Percentiles rank a stretch among this genome's conserved stretches.
Conservation (phyloP, 2,888 invertebrate species). For the Odontocolon sp. region DNA sequence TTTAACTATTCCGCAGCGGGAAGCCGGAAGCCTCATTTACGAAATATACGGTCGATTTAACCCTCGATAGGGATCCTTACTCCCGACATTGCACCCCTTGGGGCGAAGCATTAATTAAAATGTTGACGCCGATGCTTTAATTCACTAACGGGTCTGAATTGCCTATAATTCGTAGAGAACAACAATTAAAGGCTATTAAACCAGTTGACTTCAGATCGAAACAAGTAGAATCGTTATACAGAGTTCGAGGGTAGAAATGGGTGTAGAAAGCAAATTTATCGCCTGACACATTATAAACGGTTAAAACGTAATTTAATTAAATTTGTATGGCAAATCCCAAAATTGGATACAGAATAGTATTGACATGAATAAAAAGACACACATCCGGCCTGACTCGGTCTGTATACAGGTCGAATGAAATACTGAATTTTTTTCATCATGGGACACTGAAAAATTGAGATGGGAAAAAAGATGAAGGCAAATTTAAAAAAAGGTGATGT, state of each 20-base stretch:
- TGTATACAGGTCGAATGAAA: no score
- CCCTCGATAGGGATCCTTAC: neutral
- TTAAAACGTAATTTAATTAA: neutral
- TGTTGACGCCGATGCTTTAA: neutral
- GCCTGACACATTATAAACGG: neutral
- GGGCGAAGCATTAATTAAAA: neutral
- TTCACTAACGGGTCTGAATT: slow-evolving; percentile 19
- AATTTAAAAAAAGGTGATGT: neutral
- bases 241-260: neutral
- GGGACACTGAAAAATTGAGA: no score
- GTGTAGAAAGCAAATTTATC: neutral
- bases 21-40: neutral
- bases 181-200: slow-evolving; percentile 11
- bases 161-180: slow-evolving; percentile 6
- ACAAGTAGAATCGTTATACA: neutral
- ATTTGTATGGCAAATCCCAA: neutral
- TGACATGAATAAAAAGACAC: no score
- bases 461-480: neutral
- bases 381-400: no score
- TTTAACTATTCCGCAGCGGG: neutral
- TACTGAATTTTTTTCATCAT: neutral
- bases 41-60: neutral
- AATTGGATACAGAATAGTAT: neutral
- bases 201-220: slow-evolving; percentile 4
- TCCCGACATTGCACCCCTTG: neutral